Evolutionary conservation across 2,113 vertebrate genomes (phyloP).

Genomic region (Ursus arctos): DNA sequence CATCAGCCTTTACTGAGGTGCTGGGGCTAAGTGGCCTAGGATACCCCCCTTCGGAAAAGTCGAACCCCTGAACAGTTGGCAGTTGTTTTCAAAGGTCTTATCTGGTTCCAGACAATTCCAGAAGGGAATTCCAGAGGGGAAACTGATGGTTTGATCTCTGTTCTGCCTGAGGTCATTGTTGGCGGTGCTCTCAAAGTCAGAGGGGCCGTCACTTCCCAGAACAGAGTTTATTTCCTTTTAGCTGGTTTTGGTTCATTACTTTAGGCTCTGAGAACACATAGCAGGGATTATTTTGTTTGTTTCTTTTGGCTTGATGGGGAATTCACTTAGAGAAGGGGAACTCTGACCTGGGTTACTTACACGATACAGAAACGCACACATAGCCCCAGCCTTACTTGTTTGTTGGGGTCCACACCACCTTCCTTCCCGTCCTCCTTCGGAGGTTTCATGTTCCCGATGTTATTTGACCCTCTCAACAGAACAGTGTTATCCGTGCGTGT

Average conservation of each 20-base stretch:
- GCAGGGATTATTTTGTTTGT: conserved; percentile 4
- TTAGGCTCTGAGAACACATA: conserved; percentile 7
- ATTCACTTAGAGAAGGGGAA: background rate
- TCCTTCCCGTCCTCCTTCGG: background rate
- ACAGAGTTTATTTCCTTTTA: background rate
- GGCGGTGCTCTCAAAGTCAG: background rate
- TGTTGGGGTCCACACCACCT: background rate
- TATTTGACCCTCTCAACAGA: background rate
- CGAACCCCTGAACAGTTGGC: background rate
- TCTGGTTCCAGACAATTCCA: background rate
- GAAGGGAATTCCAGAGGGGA: conserved; percentile 15
- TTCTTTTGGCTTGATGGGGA: conserved; percentile 18
- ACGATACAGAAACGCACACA: background rate
- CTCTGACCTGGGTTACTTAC: background rate
- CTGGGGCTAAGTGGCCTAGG: background rate
- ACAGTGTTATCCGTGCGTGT: rapidly evolving
- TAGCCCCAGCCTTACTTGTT: background rate
- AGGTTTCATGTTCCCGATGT: background rate
- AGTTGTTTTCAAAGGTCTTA: background rate
- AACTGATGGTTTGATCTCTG: background rate
- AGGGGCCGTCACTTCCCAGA: background rate
- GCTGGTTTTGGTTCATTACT: background rate
- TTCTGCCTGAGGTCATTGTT: background rate
- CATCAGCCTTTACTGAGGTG: background rate
- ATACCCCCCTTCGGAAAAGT: background rate